Evolutionary conservation across 2,888 invertebrate species (phyloP).

Genomic region (Macrosoma leucophasiata): DNA sequence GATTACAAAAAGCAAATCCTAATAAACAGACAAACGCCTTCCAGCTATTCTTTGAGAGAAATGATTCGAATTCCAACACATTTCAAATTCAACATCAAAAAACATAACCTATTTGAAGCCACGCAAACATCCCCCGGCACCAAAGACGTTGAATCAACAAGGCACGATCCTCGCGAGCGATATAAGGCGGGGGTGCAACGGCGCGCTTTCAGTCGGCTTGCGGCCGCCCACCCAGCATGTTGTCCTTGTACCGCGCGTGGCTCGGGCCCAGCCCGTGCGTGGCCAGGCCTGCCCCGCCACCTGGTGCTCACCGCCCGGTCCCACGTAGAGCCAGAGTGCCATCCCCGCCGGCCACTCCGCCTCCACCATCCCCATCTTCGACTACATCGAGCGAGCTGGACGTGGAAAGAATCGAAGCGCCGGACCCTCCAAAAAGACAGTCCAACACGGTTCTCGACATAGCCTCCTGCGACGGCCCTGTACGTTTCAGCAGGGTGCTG

Average conservation of each 20-base stretch:
- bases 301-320: slow-evolving; percentile 65
- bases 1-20: no score
- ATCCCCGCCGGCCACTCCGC: slow-evolving; percentile 46
- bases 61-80: no score
- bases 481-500: slow-evolving; percentile 87
- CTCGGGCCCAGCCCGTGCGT: slow-evolving; percentile 67
- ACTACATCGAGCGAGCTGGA: slow-evolving; percentile 64
- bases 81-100: no score
- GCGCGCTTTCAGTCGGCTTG: slow-evolving; percentile 37
- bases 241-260: slow-evolving; percentile 72
- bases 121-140: not conserved
- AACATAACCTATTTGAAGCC: no score
- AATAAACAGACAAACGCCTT: no score
- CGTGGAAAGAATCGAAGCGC: slow-evolving; percentile 56
- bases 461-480: slow-evolving; percentile 95
- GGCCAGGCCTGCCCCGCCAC: slow-evolving; percentile 61
- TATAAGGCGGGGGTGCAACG: slow-evolving; percentile 34
- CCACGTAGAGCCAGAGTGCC: slow-evolving; percentile 54
- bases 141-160: slow-evolving; percentile 7
- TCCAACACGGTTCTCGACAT: slow-evolving; percentile 83
- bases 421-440: slow-evolving; percentile 36
- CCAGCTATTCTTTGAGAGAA: no score
- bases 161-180: slow-evolving; percentile 30
- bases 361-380: slow-evolving; percentile 55
- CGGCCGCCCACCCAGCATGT: slow-evolving; percentile 44